Evolutionary conservation across 1,140 invertebrate genomes (phyloP).

Genomic region (Drosophila azteca): DNA sequence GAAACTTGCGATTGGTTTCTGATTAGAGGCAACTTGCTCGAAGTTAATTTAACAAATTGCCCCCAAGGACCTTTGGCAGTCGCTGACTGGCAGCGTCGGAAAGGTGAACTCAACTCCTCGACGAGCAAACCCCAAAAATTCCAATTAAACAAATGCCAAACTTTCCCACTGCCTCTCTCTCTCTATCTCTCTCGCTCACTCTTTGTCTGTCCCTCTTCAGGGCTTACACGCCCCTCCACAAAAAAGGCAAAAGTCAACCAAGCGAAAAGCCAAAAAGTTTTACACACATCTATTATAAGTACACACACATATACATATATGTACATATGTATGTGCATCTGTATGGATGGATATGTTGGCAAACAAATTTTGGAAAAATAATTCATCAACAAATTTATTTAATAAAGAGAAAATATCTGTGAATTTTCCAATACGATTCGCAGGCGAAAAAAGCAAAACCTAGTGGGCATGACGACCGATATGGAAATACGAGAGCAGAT

Average conservation of each 20-base stretch:
- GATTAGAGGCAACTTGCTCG: slow-evolving; percentile 46
- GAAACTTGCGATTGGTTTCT: slow-evolving; percentile 7
- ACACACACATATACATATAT: not conserved
- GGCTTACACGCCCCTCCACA: not conserved
- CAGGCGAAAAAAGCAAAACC: not conserved
- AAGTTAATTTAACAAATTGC: slow-evolving; percentile 57
- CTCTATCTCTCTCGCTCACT: not conserved
- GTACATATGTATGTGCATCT: not conserved
- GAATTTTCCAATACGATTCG: slow-evolving; percentile 15
- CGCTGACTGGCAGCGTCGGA: not conserved
- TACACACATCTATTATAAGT: slow-evolving; percentile 7
- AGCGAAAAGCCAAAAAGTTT: slow-evolving; percentile 45
- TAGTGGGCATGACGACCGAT: not conserved
- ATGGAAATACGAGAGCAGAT: slow-evolving; percentile 28
- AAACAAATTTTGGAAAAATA: slow-evolving; percentile 25
- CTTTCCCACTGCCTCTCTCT: slow-evolving; percentile 31
- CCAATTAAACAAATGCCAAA: slow-evolving; percentile 81
- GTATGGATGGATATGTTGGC: slow-evolving; percentile 4
- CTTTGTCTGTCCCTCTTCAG: slow-evolving; percentile 10
- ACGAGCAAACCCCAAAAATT: slow-evolving; percentile 40
- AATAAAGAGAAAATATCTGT: slow-evolving; percentile 13
- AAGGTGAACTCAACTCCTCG: slow-evolving; percentile 21
- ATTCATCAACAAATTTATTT: slow-evolving; percentile 24
- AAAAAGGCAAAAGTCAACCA: slow-evolving; percentile 23
- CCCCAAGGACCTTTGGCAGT: slow-evolving; percentile 17